A percentile compares a stretch with the other conserved stretches of the same genome.
These are phyloP conservation scores for Himalopsyche anomala DNA, from an alignment of 2,888 invertebrate genomes.

Conservation along the genomic window DNA sequence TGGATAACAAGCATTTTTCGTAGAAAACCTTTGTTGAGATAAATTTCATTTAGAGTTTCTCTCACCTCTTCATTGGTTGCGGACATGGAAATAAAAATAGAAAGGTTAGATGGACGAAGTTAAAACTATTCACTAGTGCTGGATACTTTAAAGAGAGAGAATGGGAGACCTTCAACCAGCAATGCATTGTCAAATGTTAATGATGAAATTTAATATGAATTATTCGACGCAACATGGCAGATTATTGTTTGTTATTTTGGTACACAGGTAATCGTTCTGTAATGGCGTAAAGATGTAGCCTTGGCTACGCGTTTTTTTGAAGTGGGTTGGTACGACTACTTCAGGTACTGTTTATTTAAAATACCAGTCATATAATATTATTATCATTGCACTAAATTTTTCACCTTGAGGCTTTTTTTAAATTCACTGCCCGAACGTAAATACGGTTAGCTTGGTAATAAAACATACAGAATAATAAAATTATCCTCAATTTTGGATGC, in stretches of 20 bases:
- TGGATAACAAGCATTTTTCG: too few species aligned
- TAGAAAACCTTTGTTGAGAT: too few species aligned
- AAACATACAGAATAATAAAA: neutral
- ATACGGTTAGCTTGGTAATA: neutral
- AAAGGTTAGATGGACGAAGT: too few species aligned
- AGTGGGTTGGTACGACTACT: neutral
- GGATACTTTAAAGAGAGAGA: too few species aligned
- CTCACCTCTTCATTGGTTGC: too few species aligned
- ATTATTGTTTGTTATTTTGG: neutral
- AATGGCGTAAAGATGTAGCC: slow-evolving; percentile 14
- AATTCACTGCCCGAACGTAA: neutral
- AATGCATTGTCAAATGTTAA: too few species aligned
- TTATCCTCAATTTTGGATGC: neutral
- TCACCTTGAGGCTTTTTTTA: slow-evolving; percentile 26
- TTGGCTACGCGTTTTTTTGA: slow-evolving; percentile 1
- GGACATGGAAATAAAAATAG: too few species aligned
- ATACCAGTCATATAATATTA: neutral
- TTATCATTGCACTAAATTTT: neutral
- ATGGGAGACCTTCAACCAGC: too few species aligned
- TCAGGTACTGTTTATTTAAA: neutral
- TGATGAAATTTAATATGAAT: too few species aligned
- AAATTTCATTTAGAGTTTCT: too few species aligned
- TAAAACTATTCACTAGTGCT: too few species aligned
- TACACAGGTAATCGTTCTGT: slow-evolving; percentile 3
- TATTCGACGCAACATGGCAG: too few species aligned